phyloP scores from a whole-genome alignment of 2,797 vertebrate genomes.

The Leptatherina wallacei region DNA sequence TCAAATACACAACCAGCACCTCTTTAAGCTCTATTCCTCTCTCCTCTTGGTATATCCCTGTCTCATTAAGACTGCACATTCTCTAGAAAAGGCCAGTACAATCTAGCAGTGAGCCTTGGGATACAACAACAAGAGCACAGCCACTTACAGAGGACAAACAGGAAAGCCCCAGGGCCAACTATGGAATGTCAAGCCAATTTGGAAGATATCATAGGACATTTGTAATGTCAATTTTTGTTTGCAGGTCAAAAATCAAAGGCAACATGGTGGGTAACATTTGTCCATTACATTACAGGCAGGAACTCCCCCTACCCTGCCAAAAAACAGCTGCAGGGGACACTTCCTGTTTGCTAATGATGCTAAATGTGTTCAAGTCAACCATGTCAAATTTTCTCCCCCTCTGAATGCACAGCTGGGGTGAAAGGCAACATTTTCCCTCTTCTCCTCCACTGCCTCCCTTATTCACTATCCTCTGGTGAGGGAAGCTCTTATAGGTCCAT shows the following conservation, averaged over 20 bases:
- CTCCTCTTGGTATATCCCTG: conserved; percentile 40
- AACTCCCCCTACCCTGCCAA: conserved; percentile 53
- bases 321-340: conserved; percentile 87
- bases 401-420: conserved; percentile 77
- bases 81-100: conserved; percentile 66
- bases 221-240: conserved; percentile 81
- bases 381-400: conserved; percentile 81
- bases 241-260: conserved; percentile 83
- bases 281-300: conserved; percentile 79
- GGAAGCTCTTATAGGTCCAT: conserved; percentile 42
- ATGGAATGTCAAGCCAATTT: conserved; percentile 82
- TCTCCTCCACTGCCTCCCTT: conserved; percentile 30
- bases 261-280: conserved; percentile 78
- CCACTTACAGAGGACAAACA: conserved; percentile 80
- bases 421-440: conserved; percentile 58
- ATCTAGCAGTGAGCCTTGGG: conserved; percentile 72
- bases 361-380: conserved; percentile 87
- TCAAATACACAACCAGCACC: conserved; percentile 71
- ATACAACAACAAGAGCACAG: conserved; percentile 73
- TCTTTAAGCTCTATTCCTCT: conserved; percentile 46
- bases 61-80: conserved; percentile 68
- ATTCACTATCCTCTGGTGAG: conserved; percentile 34
- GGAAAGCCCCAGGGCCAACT: conserved; percentile 69
- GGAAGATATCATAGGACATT: conserved; percentile 79
- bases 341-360: conserved; percentile 88